Evolutionary conservation across 2,888 invertebrate species (phyloP).

Genomic region (Amiota minor): DNA sequence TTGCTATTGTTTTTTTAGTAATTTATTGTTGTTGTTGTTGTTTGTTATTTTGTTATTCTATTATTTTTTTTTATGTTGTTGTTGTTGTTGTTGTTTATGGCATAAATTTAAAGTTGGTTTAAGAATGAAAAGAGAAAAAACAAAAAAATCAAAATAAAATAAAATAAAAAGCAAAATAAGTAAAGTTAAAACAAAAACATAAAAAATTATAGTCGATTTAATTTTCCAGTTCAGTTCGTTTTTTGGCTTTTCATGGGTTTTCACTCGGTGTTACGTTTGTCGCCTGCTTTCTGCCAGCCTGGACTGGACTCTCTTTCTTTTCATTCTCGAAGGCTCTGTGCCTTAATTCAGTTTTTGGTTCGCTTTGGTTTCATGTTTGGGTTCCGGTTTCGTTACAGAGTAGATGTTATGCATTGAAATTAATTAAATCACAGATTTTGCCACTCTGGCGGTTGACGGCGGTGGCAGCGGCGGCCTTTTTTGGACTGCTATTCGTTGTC

Average conservation of each 20-base stretch:
- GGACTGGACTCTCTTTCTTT: conserved; percentile 32
- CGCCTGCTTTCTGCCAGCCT: conserved; percentile 14
- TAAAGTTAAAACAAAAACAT: neutral
- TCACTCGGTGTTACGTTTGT: conserved; percentile 16
- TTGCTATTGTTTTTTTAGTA: conserved; percentile 1
- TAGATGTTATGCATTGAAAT: conserved; percentile 68
- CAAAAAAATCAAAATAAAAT: neutral
- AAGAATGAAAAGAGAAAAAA: neutral
- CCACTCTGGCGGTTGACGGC: neutral
- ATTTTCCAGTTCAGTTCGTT: conserved; percentile 35
- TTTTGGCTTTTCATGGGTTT: conserved; percentile 9
- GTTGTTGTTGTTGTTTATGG: conserved; percentile 19
- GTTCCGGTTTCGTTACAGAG: conserved; percentile 60
- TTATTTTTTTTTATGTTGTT: conserved; percentile 4
- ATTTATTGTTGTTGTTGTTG: conserved; percentile 13
- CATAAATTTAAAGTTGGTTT: conserved; percentile 23
- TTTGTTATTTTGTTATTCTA: conserved; percentile 1
- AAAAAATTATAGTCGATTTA: conserved; percentile 32
- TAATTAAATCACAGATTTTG: conserved; percentile 66
- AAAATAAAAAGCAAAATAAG: neutral
- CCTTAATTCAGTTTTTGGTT: neutral
- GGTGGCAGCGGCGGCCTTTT: conserved; percentile 33
- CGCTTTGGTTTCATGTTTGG: conserved; percentile 33
- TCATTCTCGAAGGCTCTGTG: no score
- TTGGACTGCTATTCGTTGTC: neutral